Evolutionary conservation across 1,140 invertebrate species (phyloP).

Genomic region (Oncopeltus fasciatus): DNA sequence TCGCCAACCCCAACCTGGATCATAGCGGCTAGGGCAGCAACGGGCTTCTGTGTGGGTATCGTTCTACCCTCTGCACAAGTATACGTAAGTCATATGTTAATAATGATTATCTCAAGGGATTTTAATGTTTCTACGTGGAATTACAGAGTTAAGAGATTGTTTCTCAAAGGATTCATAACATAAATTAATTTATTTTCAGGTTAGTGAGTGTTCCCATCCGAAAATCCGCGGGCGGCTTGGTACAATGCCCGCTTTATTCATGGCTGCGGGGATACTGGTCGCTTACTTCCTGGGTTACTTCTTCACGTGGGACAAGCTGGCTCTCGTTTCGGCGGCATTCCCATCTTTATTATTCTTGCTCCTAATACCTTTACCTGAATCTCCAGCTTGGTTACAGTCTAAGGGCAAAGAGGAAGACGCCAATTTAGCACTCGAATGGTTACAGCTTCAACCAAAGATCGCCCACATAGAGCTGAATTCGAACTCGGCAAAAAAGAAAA

Average conservation of each 20-base stretch:
- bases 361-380: slow-evolving; percentile 39
- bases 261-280: slow-evolving; percentile 44
- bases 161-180: too few relatives aligned
- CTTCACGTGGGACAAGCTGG: slow-evolving; percentile 40
- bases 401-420: slow-evolving; percentile 36
- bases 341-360: slow-evolving; percentile 32
- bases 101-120: too few relatives aligned
- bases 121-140: too few relatives aligned
- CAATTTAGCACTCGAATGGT: slow-evolving; percentile 32
- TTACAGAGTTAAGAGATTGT: too few relatives aligned
- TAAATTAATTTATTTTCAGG: slow-evolving; percentile 32
- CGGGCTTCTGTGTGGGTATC: slow-evolving; percentile 44
- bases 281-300: slow-evolving; percentile 41
- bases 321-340: slow-evolving; percentile 33
- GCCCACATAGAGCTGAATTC: slow-evolving; percentile 13
- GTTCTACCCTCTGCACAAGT: slow-evolving; percentile 42
- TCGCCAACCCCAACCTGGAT: slow-evolving; percentile 30
- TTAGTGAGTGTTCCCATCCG: slow-evolving; percentile 47
- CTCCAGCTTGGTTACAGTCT: slow-evolving; percentile 38
- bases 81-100: slow-evolving; percentile 38
- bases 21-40: slow-evolving; percentile 38
- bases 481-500: neutral
- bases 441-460: slow-evolving; percentile 26
- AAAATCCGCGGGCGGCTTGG: slow-evolving; percentile 44
- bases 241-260: slow-evolving; percentile 43